phyloP scores from a whole-genome alignment of 2,113 vertebrate species.

The Pyrgilauda ruficollis region DNA sequence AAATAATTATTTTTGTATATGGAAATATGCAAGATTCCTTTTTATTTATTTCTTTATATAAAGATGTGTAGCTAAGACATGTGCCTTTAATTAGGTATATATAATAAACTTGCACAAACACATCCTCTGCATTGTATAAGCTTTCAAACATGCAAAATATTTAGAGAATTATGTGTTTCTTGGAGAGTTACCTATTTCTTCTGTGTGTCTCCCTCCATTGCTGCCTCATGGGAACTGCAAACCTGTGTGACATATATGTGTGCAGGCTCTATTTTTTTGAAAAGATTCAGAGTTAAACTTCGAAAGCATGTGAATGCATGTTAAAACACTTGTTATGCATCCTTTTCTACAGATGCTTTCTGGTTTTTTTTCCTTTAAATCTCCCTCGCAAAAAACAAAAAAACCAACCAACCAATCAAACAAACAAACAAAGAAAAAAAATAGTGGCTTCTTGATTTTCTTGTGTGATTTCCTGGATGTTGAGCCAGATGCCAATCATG shows the following conservation, averaged over 20 bases:
- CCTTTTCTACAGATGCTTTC: not conserved
- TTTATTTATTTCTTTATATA: not conserved
- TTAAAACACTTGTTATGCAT: not conserved
- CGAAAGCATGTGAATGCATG: accelerated
- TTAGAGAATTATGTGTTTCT: not conserved
- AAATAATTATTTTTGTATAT: not conserved
- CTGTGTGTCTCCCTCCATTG: not conserved
- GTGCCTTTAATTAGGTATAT: not conserved
- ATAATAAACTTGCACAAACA: not conserved
- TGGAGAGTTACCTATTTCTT: not conserved
- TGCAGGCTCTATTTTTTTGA: not conserved
- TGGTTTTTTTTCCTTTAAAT: not conserved
- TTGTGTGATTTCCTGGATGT: not conserved
- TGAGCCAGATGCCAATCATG: accelerated
- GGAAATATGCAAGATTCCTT: not conserved
- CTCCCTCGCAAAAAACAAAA: not conserved
- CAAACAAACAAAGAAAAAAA: too few relatives aligned
- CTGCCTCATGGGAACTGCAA: not conserved
- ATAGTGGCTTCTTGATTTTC: not conserved
- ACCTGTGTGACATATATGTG: accelerated
- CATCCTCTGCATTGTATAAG: not conserved
- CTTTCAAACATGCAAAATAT: not conserved
- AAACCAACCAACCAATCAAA: too few relatives aligned
- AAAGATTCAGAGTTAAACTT: not conserved
- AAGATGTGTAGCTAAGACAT: not conserved